Percentiles rank a stretch among this genome's conserved stretches.
phyloP scores from a whole-genome alignment of 1,140 invertebrate species.

The Plutomurus gul region DNA sequence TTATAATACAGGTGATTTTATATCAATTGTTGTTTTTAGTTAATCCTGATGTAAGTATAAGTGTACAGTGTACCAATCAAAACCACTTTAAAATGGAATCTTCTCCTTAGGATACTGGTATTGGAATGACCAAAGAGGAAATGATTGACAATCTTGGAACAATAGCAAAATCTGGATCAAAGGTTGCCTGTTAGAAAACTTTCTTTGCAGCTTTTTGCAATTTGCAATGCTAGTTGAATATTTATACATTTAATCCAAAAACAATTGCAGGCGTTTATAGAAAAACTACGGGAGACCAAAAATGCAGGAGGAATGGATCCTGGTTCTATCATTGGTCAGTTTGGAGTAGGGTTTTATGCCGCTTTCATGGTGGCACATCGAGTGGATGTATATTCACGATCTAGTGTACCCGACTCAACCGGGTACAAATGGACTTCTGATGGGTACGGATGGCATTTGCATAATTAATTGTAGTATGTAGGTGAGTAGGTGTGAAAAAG shows the following conservation, averaged over 20 bases:
- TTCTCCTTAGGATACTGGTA: constrained; percentile 75
- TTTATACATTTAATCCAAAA: background rate
- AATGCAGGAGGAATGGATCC: constrained; percentile 64
- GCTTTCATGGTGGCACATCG: constrained; percentile 95
- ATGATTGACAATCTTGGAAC: constrained; percentile 89
- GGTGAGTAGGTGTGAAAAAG: too few relatives aligned
- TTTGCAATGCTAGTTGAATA: background rate
- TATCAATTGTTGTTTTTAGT: background rate
- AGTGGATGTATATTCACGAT: constrained; percentile 86
- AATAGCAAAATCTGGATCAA: constrained; percentile 93
- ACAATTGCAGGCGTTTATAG: constrained; percentile 73
- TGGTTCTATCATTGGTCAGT: constrained; percentile 93
- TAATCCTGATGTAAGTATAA: background rate
- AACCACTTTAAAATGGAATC: background rate
- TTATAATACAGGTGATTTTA: constrained; percentile 77
- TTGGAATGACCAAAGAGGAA: constrained; percentile 94
- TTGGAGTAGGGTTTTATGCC: constrained; percentile 98
- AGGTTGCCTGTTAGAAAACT: constrained; percentile 65
- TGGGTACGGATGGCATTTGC: constrained; percentile 67
- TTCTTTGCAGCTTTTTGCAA: background rate
- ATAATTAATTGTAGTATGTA: background rate
- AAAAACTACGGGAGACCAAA: constrained; percentile 76
- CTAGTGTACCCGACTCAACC: constrained; percentile 63
- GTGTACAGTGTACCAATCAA: background rate
- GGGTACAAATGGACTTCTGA: constrained; percentile 87